Evolutionary conservation across 2,113 vertebrate species (phyloP), one percentile per base, ranked within the genome.

Genomic region (Potamarius usumacintae): DNA sequence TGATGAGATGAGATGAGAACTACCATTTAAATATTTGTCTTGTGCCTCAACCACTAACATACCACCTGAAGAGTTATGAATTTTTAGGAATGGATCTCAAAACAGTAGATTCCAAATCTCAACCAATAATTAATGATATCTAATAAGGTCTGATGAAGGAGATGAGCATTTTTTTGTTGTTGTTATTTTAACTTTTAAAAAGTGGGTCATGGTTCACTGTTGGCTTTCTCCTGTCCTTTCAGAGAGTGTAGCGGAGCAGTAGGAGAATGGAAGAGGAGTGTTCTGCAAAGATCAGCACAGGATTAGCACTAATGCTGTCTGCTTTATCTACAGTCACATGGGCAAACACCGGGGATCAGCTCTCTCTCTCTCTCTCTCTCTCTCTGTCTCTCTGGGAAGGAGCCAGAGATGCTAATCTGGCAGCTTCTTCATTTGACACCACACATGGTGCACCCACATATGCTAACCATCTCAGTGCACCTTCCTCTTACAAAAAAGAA

Each of bases 221-320:
- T 52, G n/a, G 58, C 7, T 52, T 74, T 55, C 5, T 69, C 57
- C 67, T 53, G 14, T 74, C 52, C 65, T 83, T 48, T 67, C 42
- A 25, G 17, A 69, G 82, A 63, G 27, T 52, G 71, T 25, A 42
- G 48, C 53, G 57, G 62, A 86, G 27, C 7, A 50, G 65, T 80
- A 86, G 74, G 65, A 53, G 81, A 90, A 91, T 93, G 92, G 92
- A 93, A 92, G 90, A 91, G 91, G 92, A 94, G 94, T 94, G 91
- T 94, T 94, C 93, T 95, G 93, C 93, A 94, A 95, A 95, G 93
- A 95, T 96, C 94, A 94, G 92, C 90, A 92, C 85, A 72, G 94
- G 94, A 96, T 96, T 95, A 96, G 91, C 88, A 89, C 94, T 95
- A 95, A 95, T 94, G 93, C 94, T 90, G 91, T 89, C 90, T 91